A percentile compares a stretch with the other conserved stretches of the same genome.
phyloP scores from a whole-genome alignment of 2,113 vertebrate genomes.

The Limnothrissa miodon region DNA sequence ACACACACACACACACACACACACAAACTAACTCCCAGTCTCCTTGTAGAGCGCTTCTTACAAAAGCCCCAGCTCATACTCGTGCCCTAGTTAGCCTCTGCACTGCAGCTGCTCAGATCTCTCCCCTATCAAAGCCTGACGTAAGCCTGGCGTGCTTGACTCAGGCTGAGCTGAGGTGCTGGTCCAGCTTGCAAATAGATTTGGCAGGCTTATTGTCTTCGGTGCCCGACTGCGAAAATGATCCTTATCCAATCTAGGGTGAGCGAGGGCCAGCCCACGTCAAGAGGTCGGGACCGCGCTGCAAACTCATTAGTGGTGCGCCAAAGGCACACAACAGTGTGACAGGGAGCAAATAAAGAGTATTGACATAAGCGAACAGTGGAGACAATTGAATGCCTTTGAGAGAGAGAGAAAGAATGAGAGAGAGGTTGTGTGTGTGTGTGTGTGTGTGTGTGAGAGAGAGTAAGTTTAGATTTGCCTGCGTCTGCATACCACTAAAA shows the following conservation, averaged over 20 bases:
- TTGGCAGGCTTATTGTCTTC: slow-evolving; percentile 22
- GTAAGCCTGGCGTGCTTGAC: slow-evolving; percentile 34
- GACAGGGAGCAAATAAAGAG: slow-evolving; percentile 39
- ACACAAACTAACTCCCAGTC: neutral
- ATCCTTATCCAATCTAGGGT: slow-evolving; percentile 35
- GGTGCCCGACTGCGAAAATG: slow-evolving; percentile 1
- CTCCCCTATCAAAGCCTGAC: neutral
- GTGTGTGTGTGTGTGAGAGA: neutral
- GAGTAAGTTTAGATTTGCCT: neutral
- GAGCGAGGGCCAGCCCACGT: slow-evolving; percentile 26
- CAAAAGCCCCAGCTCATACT: neutral
- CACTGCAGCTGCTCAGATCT: slow-evolving; percentile 4
- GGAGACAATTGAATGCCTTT: slow-evolving; percentile 35
- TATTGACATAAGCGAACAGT: slow-evolving; percentile 31
- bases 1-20: slow-evolving; percentile 20
- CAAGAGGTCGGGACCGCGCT: slow-evolving; percentile 24
- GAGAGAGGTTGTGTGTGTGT: neutral
- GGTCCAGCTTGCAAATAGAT: slow-evolving; percentile 32
- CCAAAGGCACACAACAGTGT: slow-evolving; percentile 35
- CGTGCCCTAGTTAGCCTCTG: slow-evolving; percentile 26
- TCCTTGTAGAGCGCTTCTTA: neutral
- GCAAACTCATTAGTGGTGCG: slow-evolving; percentile 43
- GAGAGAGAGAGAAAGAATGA: neutral
- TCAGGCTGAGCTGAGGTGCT: slow-evolving; percentile 39
- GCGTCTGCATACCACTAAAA: neutral